These are phyloP conservation scores for Syritta pipiens DNA, from an alignment of 2,888 invertebrate genomes.

Conservation along the genomic window DNA sequence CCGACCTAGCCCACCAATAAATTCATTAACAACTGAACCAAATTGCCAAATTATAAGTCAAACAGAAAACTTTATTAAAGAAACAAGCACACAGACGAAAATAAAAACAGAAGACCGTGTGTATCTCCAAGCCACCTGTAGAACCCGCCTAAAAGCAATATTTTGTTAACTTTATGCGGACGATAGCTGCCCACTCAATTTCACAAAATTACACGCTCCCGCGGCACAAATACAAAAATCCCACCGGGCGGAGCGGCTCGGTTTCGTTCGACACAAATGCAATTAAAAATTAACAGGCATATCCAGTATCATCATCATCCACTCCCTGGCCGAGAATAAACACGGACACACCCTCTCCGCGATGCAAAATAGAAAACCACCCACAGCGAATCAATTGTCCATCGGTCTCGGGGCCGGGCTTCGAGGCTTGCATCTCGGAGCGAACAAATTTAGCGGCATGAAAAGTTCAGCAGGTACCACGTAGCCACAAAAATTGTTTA, in stretches of 20 bases:
- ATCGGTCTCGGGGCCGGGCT: neutral
- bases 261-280: conserved; percentile 21
- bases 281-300: conserved; percentile 48
- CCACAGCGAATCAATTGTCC: conserved; percentile 7
- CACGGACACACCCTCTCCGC: neutral
- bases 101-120: neutral
- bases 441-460: neutral
- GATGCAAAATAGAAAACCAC: neutral
- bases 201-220: neutral
- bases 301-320: conserved; percentile 27
- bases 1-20: neutral
- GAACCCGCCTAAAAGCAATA: conserved; percentile 20
- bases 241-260: neutral
- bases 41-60: no score
- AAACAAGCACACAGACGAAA: neutral
- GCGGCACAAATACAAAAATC: no score
- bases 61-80: no score
- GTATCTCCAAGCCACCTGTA: conserved; percentile 22
- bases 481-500: conserved; percentile 31
- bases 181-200: neutral
- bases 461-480: neutral
- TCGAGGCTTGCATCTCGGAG: neutral
- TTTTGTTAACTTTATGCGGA: conserved; percentile 27
- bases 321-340: conserved; percentile 30
- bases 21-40: neutral